Evolutionary conservation across 2,888 invertebrate genomes (phyloP), one percentile per base, ranked within the genome.

Genomic region (Cremastinae sp.): DNA sequence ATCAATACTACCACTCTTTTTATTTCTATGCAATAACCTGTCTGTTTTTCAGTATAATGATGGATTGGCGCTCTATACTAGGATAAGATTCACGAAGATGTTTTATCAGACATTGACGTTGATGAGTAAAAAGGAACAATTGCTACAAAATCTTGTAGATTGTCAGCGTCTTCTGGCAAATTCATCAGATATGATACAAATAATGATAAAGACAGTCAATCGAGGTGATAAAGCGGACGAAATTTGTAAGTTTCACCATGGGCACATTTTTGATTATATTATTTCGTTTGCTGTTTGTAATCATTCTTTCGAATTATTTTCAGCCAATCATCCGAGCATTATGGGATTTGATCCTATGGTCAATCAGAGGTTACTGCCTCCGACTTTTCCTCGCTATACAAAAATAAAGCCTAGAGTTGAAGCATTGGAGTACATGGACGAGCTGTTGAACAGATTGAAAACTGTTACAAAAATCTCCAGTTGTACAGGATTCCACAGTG

Each of bases 341-440:
- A 94, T 96, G 92, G 98, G 98, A 0, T 99, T 99, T 90, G 98
- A 98, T 86, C 97, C 98, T 1, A 94, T 97, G 90, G 95, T 98
- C 51, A 99, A 99, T 91, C 98, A 98, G 90, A 93, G 98, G 49
- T 92, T 98, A 59, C 91, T 99, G 68, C 99, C 99, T n/a, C 98
- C 99, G 0, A 98, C 99, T 14, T 99, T 99, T 91, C 99, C 99
- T 0, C 94, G 99, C 16, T 98, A 97, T 90, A 97, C 98, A 0
- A 95, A 96, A 90, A 97, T 98, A 85, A 96, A 96, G 82, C 94
- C 94, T 53, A 91, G 94, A 80, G 90, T 92, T 61, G 96, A 96
- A 86, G 96, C 98, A 38, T 89, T 97, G 76, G 92, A 92, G 79
- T 96, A 96, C 88, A 93, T 96, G 85, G 95, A 96, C 84, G 95